Conservation (phyloP, 2,113 vertebrate species). For the Channa maculata region DNA sequence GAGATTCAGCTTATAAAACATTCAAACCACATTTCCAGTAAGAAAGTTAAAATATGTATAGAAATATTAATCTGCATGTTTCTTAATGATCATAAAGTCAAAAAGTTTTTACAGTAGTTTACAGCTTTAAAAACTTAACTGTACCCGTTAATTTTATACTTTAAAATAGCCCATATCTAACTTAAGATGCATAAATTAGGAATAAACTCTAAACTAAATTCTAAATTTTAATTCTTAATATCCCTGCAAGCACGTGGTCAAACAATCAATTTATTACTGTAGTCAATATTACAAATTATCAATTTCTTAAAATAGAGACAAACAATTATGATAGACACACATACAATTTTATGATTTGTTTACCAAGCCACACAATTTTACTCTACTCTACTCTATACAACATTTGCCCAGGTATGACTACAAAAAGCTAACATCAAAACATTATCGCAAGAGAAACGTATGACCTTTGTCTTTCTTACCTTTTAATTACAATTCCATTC, state of each 20-base stretch:
- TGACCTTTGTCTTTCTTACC: constrained; percentile 22
- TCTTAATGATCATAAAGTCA: background rate
- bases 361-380: background rate
- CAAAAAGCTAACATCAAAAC: background rate
- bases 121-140: background rate
- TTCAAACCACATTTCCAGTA: background rate
- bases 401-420: background rate
- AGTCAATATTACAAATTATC: background rate
- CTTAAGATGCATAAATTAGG: background rate
- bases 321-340: background rate
- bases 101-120: background rate
- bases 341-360: background rate
- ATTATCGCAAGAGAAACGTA: background rate
- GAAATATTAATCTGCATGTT: background rate
- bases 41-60: background rate
- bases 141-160: background rate
- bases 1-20: background rate
- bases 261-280: background rate
- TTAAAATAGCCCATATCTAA: background rate
- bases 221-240: background rate
- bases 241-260: background rate
- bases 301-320: background rate
- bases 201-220: background rate
- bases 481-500: constrained; percentile 42
- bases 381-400: background rate